Evolutionary conservation across 2,888 invertebrate genomes (phyloP).

Genomic region (Shargacucullia verbasci): DNA sequence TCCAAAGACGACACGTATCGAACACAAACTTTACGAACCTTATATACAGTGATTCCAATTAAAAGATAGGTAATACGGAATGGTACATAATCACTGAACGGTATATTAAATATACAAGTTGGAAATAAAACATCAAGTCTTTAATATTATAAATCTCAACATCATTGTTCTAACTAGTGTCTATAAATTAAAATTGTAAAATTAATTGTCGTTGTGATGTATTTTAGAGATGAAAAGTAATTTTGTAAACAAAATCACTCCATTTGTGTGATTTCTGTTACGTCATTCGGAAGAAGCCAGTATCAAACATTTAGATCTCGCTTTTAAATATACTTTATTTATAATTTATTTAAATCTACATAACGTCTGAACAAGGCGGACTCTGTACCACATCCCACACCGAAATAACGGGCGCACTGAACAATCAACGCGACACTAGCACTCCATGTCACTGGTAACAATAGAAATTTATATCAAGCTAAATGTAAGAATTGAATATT

Average conservation of each 20-base stretch:
- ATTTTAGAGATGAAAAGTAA: constrained; percentile 36
- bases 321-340: constrained; percentile 46
- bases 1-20: constrained; percentile 59
- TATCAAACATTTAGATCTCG: constrained; percentile 52
- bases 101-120: constrained; percentile 61
- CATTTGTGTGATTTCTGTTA: constrained; percentile 52
- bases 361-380: constrained; percentile 58
- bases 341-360: constrained; percentile 52
- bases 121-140: constrained; percentile 52
- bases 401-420: constrained; percentile 22
- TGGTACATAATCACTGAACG: constrained; percentile 72
- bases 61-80: constrained; percentile 68
- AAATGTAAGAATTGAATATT: constrained; percentile 17
- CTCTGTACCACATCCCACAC: constrained; percentile 47
- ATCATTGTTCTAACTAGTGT: constrained; percentile 71
- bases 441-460: constrained; percentile 13
- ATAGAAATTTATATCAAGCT: constrained; percentile 7
- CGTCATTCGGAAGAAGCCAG: constrained; percentile 52
- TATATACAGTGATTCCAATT: constrained; percentile 65
- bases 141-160: constrained; percentile 68
- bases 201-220: constrained; percentile 55
- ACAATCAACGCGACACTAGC: constrained; percentile 18
- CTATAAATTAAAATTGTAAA: constrained; percentile 55
- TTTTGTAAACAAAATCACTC: constrained; percentile 31
- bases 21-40: constrained; percentile 61